A percentile compares a stretch with the other conserved stretches of the same genome.
These are phyloP conservation scores for Scomber colias DNA, from an alignment of 2,113 vertebrate genomes.

Conservation along the genomic window DNA sequence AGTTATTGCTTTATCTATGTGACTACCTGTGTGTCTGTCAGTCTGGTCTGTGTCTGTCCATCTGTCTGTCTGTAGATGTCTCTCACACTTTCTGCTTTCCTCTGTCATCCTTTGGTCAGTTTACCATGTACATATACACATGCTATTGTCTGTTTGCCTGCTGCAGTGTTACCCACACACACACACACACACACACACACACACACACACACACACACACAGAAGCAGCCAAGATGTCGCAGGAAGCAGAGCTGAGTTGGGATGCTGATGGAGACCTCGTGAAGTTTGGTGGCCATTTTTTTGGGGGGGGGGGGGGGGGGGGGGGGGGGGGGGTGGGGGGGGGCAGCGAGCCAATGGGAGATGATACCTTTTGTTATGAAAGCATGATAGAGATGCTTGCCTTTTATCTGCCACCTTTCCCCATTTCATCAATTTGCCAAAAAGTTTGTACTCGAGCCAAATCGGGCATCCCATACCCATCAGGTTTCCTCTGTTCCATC, in stretches of 20 bases:
- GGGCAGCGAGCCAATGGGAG: slow-evolving; percentile 22
- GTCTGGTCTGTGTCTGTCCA: slow-evolving; percentile 1
- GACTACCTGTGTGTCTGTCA: neutral
- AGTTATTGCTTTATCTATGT: neutral
- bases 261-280: neutral
- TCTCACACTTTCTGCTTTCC: slow-evolving; percentile 2
- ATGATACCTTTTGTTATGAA: slow-evolving; percentile 13
- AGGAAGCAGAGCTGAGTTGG: neutral
- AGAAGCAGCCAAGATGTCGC: slow-evolving; percentile 2
- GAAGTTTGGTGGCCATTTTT: slow-evolving; percentile 44
- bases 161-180: neutral
- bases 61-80: neutral
- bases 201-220: neutral
- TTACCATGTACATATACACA: neutral
- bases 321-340: no score
- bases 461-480: slow-evolving; percentile 34
- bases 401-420: neutral
- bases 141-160: slow-evolving; percentile 23
- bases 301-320: no score
- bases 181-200: neutral
- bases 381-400: slow-evolving; percentile 1
- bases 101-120: neutral
- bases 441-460: slow-evolving; percentile 37
- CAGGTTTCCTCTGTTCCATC: slow-evolving; percentile 41
- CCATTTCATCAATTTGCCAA: neutral